Percentiles rank a stretch among this genome's conserved stretches.
These are phyloP conservation scores for Macropis europaea DNA, from an alignment of 2,888 invertebrate species.

Conservation along the genomic window DNA sequence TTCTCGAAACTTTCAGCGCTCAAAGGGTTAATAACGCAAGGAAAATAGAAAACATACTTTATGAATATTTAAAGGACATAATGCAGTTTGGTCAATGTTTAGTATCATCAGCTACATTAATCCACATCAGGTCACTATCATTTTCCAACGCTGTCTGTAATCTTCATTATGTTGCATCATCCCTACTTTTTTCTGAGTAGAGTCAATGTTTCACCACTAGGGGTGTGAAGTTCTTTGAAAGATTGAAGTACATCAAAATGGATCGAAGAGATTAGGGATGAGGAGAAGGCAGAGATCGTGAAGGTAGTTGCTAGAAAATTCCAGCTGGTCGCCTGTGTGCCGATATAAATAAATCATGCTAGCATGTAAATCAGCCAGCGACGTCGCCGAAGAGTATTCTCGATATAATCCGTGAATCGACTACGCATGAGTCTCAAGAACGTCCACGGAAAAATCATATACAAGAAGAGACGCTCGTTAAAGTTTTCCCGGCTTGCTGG, in stretches of 20 bases:
- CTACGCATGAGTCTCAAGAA: constrained; percentile 23
- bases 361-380: constrained; percentile 62
- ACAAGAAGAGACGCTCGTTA: constrained; percentile 12
- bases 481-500: not conserved
- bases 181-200: no score
- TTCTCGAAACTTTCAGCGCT: no score
- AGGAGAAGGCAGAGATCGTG: constrained; percentile 50
- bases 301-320: constrained; percentile 69
- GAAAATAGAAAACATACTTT: no score
- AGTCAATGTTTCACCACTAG: no score
- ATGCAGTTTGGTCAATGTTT: no score
- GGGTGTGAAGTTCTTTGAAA: no score
- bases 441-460: constrained; percentile 1
- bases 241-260: not conserved
- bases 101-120: no score
- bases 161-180: no score
- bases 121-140: no score
- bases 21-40: no score
- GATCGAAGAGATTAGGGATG: constrained; percentile 23
- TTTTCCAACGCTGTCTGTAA: no score
- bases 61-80: no score
- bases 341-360: constrained; percentile 70
- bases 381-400: not conserved
- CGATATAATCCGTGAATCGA: constrained; percentile 40
- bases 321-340: constrained; percentile 61